A percentile compares a stretch with the other conserved stretches of the same genome.
These are phyloP conservation scores for Pomacea maculata DNA, from an alignment of 1,140 invertebrate genomes.

Conservation along the genomic window DNA sequence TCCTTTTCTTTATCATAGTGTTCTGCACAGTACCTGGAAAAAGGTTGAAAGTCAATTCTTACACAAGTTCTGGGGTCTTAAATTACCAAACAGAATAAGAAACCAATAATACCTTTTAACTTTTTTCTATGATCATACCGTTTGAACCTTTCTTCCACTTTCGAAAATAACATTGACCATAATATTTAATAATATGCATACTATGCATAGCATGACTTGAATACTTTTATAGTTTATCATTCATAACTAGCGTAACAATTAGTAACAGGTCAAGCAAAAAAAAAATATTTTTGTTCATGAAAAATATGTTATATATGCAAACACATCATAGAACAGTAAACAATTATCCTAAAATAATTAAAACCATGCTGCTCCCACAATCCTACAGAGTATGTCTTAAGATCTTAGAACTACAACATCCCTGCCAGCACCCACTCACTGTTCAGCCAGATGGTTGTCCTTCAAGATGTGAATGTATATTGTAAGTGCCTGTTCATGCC, in stretches of 20 bases:
- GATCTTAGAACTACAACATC: too few species aligned
- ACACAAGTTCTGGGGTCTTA: too few species aligned
- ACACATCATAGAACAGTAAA: neutral
- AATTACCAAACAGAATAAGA: too few species aligned
- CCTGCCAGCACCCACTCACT: slow-evolving; percentile 52
- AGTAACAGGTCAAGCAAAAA: neutral
- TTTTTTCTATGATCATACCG: too few species aligned
- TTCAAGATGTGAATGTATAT: slow-evolving; percentile 88
- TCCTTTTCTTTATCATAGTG: slow-evolving; percentile 68
- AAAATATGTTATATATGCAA: neutral
- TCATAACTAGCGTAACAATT: neutral
- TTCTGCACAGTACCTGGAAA: slow-evolving; percentile 78
- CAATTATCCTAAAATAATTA: too few species aligned
- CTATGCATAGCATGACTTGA: neutral
- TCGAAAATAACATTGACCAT: neutral
- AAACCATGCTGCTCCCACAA: too few species aligned
- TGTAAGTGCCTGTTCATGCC: slow-evolving; percentile 88
- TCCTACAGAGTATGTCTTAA: too few species aligned
- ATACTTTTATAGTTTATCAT: neutral
- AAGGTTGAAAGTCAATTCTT: neutral
- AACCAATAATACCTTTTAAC: too few species aligned
- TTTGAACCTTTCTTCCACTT: too few species aligned
- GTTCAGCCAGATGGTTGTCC: slow-evolving; percentile 81
- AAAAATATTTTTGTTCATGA: neutral
- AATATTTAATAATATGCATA: neutral